Conservation (phyloP, 2,113 vertebrate species). For the Gallinago jamesoni region DNA sequence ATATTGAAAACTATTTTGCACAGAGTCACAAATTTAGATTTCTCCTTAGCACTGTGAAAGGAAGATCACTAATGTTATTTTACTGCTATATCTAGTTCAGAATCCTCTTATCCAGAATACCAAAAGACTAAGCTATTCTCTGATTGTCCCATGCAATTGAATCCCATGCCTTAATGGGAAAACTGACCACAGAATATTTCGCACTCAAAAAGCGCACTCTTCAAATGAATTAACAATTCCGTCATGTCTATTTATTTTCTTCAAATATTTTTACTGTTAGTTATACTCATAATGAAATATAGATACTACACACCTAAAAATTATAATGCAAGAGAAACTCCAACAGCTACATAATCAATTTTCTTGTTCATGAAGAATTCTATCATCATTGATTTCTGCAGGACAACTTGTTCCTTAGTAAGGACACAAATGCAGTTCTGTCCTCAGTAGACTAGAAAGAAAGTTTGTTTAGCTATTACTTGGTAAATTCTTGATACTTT, state of each 20-base stretch:
- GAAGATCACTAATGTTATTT: background rate
- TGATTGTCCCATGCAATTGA: background rate
- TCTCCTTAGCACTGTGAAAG: background rate
- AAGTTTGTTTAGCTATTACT: background rate
- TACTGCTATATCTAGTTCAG: background rate
- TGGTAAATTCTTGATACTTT: background rate
- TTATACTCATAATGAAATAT: background rate
- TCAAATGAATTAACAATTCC: background rate
- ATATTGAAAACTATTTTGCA: background rate
- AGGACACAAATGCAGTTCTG: background rate
- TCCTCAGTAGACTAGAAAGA: background rate
- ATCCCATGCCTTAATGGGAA: background rate
- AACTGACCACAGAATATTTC: background rate
- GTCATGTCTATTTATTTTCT: background rate
- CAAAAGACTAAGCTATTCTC: background rate
- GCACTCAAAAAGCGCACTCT: background rate
- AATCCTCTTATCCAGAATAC: background rate
- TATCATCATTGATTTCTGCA: background rate
- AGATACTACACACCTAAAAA: background rate
- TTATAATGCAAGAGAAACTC: background rate
- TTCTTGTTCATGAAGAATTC: background rate
- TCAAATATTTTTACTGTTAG: background rate
- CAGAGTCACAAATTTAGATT: background rate
- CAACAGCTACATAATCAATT: background rate
- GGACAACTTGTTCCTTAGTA: background rate